Base-by-base conservation (phyloP, 2,113 vertebrate species). In the Cervus canadensis region DNA sequence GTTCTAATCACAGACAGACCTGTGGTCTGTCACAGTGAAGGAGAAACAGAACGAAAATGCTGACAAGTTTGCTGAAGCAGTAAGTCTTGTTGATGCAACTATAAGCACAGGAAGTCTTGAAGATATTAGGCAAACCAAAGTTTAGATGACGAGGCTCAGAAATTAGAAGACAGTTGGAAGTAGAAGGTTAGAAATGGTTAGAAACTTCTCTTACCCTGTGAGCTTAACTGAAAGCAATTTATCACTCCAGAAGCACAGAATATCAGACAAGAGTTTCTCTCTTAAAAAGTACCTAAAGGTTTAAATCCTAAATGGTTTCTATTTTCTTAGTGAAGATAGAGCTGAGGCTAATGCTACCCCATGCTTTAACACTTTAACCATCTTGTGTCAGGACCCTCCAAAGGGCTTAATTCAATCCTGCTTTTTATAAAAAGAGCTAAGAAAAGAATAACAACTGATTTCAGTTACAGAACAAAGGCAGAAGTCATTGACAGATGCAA, bases 391-490 rank as follows among this genome's bases (percentile, higher is more conserved):
- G 54, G 43, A 91, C 30, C 83, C 25, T 94, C 26, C 5, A 36
- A 23, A 62, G 19, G 28, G 30, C 7, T 91, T 81, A 86, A 79
- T 59, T 36, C 40, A 91, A 83, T 81, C 21, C 16, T 78, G 12
- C 10, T 23, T 90, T 94, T 87, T 82, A 85, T 52, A 74, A 83
- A 91, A 57, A 71, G 8, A 92, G 10, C 67, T 60, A 78, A 83
- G 64, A 56, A 43, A 85, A 83, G 92, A 97, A 87, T 21, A 97
- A 84, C 43, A 84, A 84, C 8, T 59, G 3, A 74, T 91, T 89
- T 97, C 82, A 93, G 86, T 50, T 89, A 91, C 5, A 56, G 33
- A 95, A 76, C 62, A 91, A 97, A 87, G 45, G 45, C 25, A 93
- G 43, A 79, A 89, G 45, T 76, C 26, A 83, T n/a, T 87, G 84